phyloP scores from a whole-genome alignment of 2,113 vertebrate species.

The Athene noctua region DNA sequence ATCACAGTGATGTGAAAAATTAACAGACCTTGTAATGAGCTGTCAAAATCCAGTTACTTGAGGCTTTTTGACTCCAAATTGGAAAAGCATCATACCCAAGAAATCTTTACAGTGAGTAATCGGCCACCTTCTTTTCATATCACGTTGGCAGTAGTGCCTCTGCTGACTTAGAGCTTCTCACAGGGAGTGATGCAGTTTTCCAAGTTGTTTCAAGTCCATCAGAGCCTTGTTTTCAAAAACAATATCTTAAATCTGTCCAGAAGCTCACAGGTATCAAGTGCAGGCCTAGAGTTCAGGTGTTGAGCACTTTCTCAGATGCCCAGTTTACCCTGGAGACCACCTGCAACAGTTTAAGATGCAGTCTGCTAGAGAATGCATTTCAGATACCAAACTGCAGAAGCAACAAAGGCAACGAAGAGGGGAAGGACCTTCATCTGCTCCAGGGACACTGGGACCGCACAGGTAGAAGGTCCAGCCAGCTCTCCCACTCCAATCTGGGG shows the following conservation, averaged over 20 bases:
- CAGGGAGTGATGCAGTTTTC: neutral
- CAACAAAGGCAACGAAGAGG: neutral
- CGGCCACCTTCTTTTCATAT: neutral
- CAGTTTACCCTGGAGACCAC: neutral
- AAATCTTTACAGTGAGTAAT: neutral
- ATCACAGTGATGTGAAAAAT: neutral
- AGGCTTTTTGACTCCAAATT: neutral
- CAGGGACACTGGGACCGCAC: neutral
- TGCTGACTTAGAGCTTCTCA: neutral
- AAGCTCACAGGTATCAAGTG: neutral
- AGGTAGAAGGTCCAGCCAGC: neutral
- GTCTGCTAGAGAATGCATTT: neutral
- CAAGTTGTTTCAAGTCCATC: neutral
- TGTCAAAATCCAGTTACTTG: neutral
- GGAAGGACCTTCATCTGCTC: neutral
- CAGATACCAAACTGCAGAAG: neutral
- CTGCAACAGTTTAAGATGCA: slow-evolving; percentile 4
- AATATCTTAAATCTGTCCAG: neutral
- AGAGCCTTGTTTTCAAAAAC: neutral
- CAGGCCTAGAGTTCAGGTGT: neutral
- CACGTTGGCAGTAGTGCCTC: neutral
- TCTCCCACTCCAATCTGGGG: neutral
- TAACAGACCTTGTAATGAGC: neutral
- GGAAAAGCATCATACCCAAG: slow-evolving; percentile 24
- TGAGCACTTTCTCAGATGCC: neutral